Evolutionary conservation across 2,113 vertebrate species (phyloP).

Genomic region (Oncorhynchus keta): DNA sequence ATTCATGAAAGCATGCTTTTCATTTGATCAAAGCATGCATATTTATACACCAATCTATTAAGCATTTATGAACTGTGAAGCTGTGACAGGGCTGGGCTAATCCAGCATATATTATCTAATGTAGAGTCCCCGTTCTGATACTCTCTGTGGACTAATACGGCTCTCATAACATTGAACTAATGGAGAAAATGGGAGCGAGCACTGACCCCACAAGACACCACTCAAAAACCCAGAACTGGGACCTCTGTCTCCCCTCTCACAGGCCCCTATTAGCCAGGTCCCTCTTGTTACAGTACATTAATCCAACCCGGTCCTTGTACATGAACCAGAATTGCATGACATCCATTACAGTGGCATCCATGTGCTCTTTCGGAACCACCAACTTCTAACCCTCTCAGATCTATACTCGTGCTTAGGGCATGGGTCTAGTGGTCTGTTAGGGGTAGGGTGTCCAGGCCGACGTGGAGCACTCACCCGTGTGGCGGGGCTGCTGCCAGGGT

Average conservation of each 20-base stretch:
- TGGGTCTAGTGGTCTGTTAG: neutral
- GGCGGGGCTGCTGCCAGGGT: slow-evolving; percentile 85
- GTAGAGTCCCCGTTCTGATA: neutral
- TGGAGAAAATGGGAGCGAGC: neutral
- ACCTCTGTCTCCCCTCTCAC: neutral
- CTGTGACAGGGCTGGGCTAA: neutral
- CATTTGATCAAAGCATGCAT: slow-evolving; percentile 29
- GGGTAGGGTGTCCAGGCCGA: neutral
- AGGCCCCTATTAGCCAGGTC: no score
- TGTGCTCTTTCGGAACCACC: no score
- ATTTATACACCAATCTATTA: slow-evolving; percentile 7
- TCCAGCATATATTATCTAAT: neutral
- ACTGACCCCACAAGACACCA: neutral
- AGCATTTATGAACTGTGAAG: neutral
- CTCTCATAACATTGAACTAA: neutral
- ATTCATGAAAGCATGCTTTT: slow-evolving; percentile 33
- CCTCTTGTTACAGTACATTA: no score
- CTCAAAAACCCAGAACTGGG: neutral
- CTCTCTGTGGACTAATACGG: neutral
- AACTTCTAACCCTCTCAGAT: no score
- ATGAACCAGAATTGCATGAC: no score
- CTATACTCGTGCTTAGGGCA: no score
- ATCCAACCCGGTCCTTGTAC: no score
- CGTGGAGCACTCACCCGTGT: slow-evolving; percentile 70
- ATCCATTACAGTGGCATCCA: no score